These are phyloP conservation scores for Brachycybe producta DNA, from an alignment of 2,888 invertebrate genomes.

Conservation along the genomic window DNA sequence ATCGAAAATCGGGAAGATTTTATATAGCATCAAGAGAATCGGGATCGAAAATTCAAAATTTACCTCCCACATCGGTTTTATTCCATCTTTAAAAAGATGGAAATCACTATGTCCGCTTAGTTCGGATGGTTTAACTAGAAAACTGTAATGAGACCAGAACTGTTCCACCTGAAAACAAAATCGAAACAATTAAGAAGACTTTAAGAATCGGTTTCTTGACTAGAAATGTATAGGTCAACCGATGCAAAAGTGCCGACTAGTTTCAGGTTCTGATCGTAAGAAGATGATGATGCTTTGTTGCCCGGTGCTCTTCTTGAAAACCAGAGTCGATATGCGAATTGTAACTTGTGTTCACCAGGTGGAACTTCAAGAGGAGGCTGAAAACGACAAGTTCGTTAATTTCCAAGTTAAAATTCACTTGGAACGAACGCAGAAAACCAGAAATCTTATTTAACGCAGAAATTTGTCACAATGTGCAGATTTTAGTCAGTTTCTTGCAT, in stretches of 20 bases:
- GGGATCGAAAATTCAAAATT: conserved; percentile 16
- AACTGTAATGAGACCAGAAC: conserved; percentile 93
- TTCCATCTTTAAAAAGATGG: conserved; percentile 94
- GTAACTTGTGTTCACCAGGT: conserved; percentile 77
- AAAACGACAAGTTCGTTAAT: no score
- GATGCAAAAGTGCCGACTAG: conserved; percentile 46
- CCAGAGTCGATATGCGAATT: conserved; percentile 91
- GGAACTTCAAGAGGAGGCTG: conserved; percentile 56
- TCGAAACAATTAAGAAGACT: neutral
- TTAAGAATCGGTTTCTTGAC: no score
- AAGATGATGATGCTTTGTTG: conserved; percentile 41
- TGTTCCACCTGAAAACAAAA: conserved; percentile 82
- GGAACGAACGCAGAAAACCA: neutral
- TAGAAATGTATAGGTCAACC: no score
- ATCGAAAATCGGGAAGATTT: no score
- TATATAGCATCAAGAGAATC: conserved; percentile 8
- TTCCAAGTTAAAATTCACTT: conserved; percentile 29
- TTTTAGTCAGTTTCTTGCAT: no score
- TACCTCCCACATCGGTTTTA: conserved; percentile 98
- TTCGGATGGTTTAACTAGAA: conserved; percentile 77
- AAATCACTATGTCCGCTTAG: conserved; percentile 81
- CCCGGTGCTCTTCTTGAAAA: conserved; percentile 52
- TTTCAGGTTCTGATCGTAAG: conserved; percentile 67
- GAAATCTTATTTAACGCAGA: neutral
- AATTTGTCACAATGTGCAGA: neutral